A percentile compares a stretch with the other conserved stretches of the same genome.
Evolutionary conservation across 1,140 invertebrate species (phyloP).

Genomic region (Drosophila elegans): DNA sequence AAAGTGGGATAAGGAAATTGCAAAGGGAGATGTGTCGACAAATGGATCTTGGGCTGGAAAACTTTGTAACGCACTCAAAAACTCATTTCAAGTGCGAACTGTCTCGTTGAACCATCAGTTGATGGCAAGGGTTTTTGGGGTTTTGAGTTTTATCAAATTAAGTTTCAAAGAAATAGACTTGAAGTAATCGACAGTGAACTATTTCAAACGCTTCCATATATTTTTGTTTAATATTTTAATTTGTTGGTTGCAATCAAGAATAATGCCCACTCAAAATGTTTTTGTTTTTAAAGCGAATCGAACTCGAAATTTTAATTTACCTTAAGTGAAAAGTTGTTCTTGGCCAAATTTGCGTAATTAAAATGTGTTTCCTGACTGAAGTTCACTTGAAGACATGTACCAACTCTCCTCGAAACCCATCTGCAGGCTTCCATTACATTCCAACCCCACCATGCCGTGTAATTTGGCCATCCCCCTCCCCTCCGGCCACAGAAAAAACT

Average conservation of each 20-base stretch:
- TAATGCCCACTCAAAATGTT: not conserved
- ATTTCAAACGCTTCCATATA: not conserved
- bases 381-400: conserved; percentile 15
- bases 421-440: conserved; percentile 22
- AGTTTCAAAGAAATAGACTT: conserved; percentile 3
- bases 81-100: conserved; percentile 49
- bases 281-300: not conserved
- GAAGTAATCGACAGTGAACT: not conserved
- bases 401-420: conserved; percentile 8
- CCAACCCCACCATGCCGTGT: not conserved
- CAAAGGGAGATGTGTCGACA: conserved; percentile 10
- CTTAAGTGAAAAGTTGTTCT: conserved; percentile 19
- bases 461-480: conserved; percentile 13
- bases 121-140: not conserved
- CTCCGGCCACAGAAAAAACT: conserved; percentile 11
- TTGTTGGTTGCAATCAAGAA: not conserved
- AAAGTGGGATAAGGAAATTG: conserved; percentile 27
- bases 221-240: not conserved
- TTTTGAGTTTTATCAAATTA: not conserved
- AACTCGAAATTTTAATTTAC: conserved; percentile 14
- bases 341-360: conserved; percentile 21
- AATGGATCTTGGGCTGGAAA: conserved; percentile 26
- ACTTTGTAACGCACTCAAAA: conserved; percentile 42
- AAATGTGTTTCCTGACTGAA: conserved; percentile 13
- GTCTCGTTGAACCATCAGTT: conserved; percentile 10